Evolutionary conservation across 2,888 invertebrate genomes (phyloP), one percentile per base, ranked within the genome.

Genomic region (Entomobrya multifasciata): DNA sequence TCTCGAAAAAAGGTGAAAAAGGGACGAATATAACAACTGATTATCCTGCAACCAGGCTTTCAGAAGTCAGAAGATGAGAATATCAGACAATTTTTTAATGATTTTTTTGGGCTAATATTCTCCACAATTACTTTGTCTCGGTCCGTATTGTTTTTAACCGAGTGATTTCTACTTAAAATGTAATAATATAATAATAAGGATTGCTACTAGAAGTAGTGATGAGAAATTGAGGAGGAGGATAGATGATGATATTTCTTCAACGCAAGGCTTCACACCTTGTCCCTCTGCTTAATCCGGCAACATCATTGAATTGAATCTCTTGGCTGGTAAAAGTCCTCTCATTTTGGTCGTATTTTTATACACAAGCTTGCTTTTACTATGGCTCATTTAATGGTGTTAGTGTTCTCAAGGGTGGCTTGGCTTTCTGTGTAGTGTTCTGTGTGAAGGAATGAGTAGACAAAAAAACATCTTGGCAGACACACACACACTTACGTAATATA

Each of bases 361-460:
- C 44, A n/a, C n/a, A n/a, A n/a, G n/a, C n/a, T 27, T 57, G 60
- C 44, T 76, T 20, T 57, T 77, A 65, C 77, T 25, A 85, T 60
- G 85, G 85, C 85, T 85, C 85, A 85, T 85, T 85, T 78, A 85
- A 78, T 85, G 85, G 70, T 70, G 78, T 78, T 78, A 76, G 78
- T 74, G 82, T 78, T 85, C 78, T 78, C 77, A 78, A 77, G 85
- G 85, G 85, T 85, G 85, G 85, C 85, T 85, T 84, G 84, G 57
- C 77, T 77, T 84, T 77, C 77, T 84, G 55, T 44, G 77, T 44
- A 70, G 57, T 84, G 84, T 84, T 77, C 77, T 84, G 55, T 44
- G 77, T 44, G 77, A 84, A n/a, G 20, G 74, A 74, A 60, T 83
- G 84, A 77, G 67, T 62, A 77, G 44, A 77, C 65, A 74, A 55